phyloP scores from a whole-genome alignment of 2,888 invertebrate genomes.

The Elegia similella region DNA sequence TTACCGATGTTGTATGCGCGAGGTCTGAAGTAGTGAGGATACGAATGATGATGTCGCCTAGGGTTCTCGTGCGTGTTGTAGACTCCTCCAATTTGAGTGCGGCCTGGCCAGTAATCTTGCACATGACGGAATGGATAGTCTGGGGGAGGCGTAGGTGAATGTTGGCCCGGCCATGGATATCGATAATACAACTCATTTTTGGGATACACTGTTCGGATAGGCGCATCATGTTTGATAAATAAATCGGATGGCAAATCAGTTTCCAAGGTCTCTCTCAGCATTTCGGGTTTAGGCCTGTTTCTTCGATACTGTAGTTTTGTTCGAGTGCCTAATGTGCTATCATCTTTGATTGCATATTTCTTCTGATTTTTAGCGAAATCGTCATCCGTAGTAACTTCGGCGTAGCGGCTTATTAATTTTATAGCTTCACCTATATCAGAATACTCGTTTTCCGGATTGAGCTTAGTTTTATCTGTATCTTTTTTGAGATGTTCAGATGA shows the following conservation, averaged over 20 bases:
- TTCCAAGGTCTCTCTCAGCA: conserved; percentile 32
- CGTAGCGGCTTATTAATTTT: conserved; percentile 73
- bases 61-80: conserved; percentile 70
- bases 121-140: conserved; percentile 70
- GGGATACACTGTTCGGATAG: conserved; percentile 36
- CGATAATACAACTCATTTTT: conserved; percentile 58
- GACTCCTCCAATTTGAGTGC: conserved; percentile 61
- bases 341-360: conserved; percentile 54
- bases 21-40: conserved; percentile 62
- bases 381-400: conserved; percentile 75
- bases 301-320: conserved; percentile 72
- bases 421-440: conserved; percentile 76
- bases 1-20: conserved; percentile 43
- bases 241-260: conserved; percentile 32
- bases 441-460: conserved; percentile 73
- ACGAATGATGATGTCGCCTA: conserved; percentile 71
- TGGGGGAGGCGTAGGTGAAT: conserved; percentile 61
- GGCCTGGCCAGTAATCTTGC: conserved; percentile 73
- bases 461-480: conserved; percentile 57
- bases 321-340: conserved; percentile 66
- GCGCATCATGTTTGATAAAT: conserved; percentile 30
- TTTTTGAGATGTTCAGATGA: conserved; percentile 46
- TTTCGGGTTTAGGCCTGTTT: conserved; percentile 56
- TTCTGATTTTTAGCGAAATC: conserved; percentile 68
- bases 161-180: conserved; percentile 69